Evolutionary conservation across 2,797 vertebrate genomes (phyloP), one percentile per base, ranked within the genome.

Genomic region (Petrocephalus sullivani): DNA sequence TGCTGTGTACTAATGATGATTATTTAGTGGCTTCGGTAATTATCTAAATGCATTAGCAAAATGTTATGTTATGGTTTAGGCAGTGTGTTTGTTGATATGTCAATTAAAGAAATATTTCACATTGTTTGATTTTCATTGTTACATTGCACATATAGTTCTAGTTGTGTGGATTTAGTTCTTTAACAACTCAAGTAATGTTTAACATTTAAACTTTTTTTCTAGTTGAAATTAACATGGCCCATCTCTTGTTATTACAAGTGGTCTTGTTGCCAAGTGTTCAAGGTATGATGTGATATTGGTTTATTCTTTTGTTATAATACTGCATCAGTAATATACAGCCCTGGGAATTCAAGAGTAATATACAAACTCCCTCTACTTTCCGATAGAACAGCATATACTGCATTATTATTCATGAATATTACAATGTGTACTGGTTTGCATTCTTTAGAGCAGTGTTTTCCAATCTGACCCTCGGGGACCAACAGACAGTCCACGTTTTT

Each of bases 201-300:
- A n/a, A 81, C 46, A 81, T 49, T 81, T 81, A 60, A 41, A 12
- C 1, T 89, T 90, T 46, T 86, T 51, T 85, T 28, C 41, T 46
- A 94, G 94, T 58, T 92, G 28, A 93, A 90, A 94, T 95, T 94
- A 93, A 94, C 88, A 92, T 89, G 92, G 0, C 33, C 0, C 0
- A 92, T 84, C 0, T 92, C 88, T 2, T 94, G 8, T 83, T 94
- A 90, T 89, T 94, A 33, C 90, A 88, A 64, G 41, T 92, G 6
- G 19, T 92, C 19, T 88, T 93, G 54, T 92, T 91, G 88, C 90
- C 92, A 37, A 88, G 87, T 87, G 85, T 93, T 37, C 90, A 93
- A 91, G 95, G 94, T 95, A 67, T 19, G 89, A 89, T 5, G 61
- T 56, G 4, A 16, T 12, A 28, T 7, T 12, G 19, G 8, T 41